Percentiles rank a stretch among this genome's conserved stretches.
Conservation (phyloP, 2,113 vertebrate species). For the Proterorhinus semilunaris region DNA sequence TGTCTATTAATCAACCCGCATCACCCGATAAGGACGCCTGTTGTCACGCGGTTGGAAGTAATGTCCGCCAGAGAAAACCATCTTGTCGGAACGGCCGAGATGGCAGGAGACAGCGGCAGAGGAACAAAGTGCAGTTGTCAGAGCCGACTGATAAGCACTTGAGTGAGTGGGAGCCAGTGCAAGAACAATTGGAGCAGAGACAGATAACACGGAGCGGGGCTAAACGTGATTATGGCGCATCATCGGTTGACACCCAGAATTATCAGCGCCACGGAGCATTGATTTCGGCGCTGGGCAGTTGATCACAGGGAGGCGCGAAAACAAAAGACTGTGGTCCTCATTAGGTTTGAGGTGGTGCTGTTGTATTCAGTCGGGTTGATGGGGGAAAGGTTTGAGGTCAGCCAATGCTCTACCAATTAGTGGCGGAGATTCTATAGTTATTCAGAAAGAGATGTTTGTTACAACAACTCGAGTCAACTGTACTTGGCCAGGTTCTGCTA, state of each 20-base stretch:
- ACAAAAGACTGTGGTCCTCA: not conserved
- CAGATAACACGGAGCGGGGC: conserved; percentile 44
- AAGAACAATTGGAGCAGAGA: conserved; percentile 41
- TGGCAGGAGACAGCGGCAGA: conserved; percentile 57
- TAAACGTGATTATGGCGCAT: conserved; percentile 61
- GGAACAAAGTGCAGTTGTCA: conserved; percentile 67
- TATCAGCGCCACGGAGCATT: conserved; percentile 10
- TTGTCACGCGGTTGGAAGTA: conserved; percentile 68
- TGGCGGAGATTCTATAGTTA: not conserved
- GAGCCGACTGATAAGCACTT: conserved; percentile 66
- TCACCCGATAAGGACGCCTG: conserved; percentile 69
- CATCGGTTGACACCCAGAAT: conserved; percentile 27
- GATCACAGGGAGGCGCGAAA: conserved; percentile 20
- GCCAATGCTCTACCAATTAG: not conserved
- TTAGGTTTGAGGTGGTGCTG: not conserved
- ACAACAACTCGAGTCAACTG: no score
- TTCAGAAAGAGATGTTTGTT: not conserved
- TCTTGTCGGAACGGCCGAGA: conserved; percentile 60
- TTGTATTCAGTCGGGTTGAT: not conserved
- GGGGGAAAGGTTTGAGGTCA: not conserved
- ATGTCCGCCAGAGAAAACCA: conserved; percentile 61
- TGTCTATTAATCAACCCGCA: conserved; percentile 75
- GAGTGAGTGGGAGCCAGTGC: conserved; percentile 50
- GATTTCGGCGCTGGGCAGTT: conserved; percentile 38
- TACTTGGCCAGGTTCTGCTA: no score